Base-by-base conservation (phyloP, 1,140 invertebrate genomes). In the Dolichoris vasculosae region DNA sequence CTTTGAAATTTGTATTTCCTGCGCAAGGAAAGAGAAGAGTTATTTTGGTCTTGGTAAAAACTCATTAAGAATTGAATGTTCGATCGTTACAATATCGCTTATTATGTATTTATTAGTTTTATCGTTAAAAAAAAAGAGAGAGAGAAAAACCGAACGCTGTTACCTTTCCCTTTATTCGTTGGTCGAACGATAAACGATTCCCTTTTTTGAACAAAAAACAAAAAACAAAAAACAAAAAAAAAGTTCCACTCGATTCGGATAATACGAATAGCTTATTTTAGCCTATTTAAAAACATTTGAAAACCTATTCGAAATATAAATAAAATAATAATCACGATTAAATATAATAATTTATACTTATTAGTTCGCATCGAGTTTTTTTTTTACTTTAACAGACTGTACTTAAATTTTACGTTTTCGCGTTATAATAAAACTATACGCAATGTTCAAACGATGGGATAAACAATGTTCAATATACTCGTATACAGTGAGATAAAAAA, bases 371-470 rank as follows among this genome's bases (percentile, higher is more conserved):
- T 69, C 15, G 23, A 69, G 8, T 30, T 81, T 81, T 79, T 40
- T 79, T 63, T 38, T n/a, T 79, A 46, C 35, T 26, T 43, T 69
- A 81, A 67, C 20, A 69, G 38, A 2, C 67, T 7, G 26, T 3
- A 30, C 3, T 78, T 59, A 35, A 76, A 30, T 64, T 76, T 83
- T 59, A 30, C n/a, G 23, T 81, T 81, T 51, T n/a, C 79, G 35
- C n/a, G 79, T 11, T 38, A 15, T 26, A 78, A 78, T 63, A 78
- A 78, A 82, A 55, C 40, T 30, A 69, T 64, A 35, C 76, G 75
- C 40, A 84, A 80, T 73, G 84, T 86, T 86, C 84, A 82, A 82
- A 86, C 80, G 80, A 86, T 86, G 84, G 84, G 84, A 82, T 86
- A 69, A 77, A 86, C 46, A 82, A 86, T 84, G 51, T 78, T 43